phyloP scores from a whole-genome alignment of 2,113 vertebrate genomes.

The Lates calcarifer region DNA sequence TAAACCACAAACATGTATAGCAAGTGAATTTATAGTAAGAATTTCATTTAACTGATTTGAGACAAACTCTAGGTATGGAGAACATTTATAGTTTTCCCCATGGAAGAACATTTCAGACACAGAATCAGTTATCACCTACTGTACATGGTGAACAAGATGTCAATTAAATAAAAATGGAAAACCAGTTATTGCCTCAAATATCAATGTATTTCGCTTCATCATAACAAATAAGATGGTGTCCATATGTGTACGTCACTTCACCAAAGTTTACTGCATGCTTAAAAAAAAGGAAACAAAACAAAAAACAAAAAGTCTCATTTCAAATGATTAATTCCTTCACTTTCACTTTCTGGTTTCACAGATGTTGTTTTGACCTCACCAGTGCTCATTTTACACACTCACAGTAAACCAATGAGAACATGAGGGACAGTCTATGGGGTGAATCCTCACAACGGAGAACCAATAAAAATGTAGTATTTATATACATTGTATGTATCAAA shows the following conservation, averaged over 20 bases:
- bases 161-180: conserved; percentile 68
- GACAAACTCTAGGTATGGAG: conserved; percentile 39
- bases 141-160: conserved; percentile 35
- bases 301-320: conserved; percentile 13
- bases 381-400: conserved; percentile 50
- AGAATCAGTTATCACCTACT: conserved; percentile 42
- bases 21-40: conserved; percentile 26
- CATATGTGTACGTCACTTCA: conserved; percentile 63
- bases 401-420: conserved; percentile 47
- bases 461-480: conserved; percentile 70
- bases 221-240: conserved; percentile 62
- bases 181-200: conserved; percentile 85
- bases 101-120: conserved; percentile 73
- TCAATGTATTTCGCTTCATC: conserved; percentile 70
- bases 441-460: conserved; percentile 66
- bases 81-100: conserved; percentile 44
- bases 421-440: conserved; percentile 52
- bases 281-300: conserved; percentile 38
- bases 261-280: conserved; percentile 79
- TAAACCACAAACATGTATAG: conserved; percentile 34
- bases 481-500: conserved; percentile 79
- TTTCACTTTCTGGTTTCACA: conserved; percentile 47
- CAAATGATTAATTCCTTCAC: conserved; percentile 36
- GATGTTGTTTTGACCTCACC: conserved; percentile 18
- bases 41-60: conserved; percentile 35